Evolutionary conservation across 2,888 invertebrate species (phyloP).

Genomic region (Drosophila pegasa): DNA sequence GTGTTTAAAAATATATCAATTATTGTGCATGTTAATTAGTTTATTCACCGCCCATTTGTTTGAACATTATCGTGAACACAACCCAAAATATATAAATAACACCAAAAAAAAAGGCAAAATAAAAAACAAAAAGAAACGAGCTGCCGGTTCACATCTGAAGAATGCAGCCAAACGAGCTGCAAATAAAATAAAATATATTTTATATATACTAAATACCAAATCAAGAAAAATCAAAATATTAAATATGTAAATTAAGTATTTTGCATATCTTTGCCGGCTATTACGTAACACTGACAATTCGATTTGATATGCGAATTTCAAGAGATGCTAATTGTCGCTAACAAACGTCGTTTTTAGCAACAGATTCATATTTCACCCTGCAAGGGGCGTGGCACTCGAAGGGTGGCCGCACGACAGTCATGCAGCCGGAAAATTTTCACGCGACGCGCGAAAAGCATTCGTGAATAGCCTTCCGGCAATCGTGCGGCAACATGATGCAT

Average conservation of each 20-base stretch:
- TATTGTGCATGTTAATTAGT: constrained; percentile 67
- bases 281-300: constrained; percentile 56
- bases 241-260: constrained; percentile 11
- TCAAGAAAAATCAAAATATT: not conserved
- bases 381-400: not conserved
- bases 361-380: constrained; percentile 2
- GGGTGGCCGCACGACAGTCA: constrained; percentile 48
- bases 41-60: constrained; percentile 66
- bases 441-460: constrained; percentile 53
- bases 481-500: constrained; percentile 51
- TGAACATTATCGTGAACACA: constrained; percentile 16
- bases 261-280: constrained; percentile 45
- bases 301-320: constrained; percentile 36
- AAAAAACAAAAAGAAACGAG: not conserved
- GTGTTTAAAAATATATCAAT: constrained; percentile 38
- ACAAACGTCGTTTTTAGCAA: constrained; percentile 18
- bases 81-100: constrained; percentile 9
- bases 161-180: constrained; percentile 22
- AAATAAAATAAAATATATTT: constrained; percentile 13
- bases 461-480: constrained; percentile 66
- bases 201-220: constrained; percentile 9
- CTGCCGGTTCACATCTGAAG: constrained; percentile 11
- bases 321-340: constrained; percentile 52
- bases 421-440: constrained; percentile 64
- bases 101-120: not conserved